Percentiles rank a stretch among this genome's conserved stretches.
Evolutionary conservation across 2,113 vertebrate species (phyloP).

Genomic region (Ophthalmolycus amberensis): DNA sequence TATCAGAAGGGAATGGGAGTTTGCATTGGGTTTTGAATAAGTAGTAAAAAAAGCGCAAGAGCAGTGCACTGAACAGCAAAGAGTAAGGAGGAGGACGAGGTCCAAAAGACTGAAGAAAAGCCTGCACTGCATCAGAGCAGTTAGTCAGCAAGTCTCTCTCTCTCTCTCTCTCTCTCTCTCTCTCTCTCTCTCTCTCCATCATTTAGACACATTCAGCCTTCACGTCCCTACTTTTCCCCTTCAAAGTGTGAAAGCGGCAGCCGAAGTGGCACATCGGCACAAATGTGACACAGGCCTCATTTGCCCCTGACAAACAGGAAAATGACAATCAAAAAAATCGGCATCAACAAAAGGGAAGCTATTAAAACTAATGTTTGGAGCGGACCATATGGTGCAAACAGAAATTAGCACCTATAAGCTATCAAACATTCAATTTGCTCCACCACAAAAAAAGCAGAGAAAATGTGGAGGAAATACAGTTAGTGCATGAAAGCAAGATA

Average conservation of each 20-base stretch:
- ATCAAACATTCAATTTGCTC: background rate
- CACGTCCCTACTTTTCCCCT: conserved; percentile 40
- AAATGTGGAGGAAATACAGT: background rate
- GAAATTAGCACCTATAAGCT: background rate
- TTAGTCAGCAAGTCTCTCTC: conserved; percentile 47
- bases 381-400: conserved; percentile 1
- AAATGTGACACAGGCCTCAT: conserved; percentile 50
- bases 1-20: background rate
- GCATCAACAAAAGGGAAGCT: conserved; percentile 16
- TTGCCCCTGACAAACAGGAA: conserved; percentile 44
- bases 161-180: background rate
- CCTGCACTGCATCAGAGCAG: conserved; percentile 46
- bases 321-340: background rate
- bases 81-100: background rate
- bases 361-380: conserved; percentile 18
- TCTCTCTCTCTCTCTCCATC: conserved; percentile 6
- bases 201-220: conserved; percentile 60
- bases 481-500: background rate
- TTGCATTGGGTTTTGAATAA: background rate
- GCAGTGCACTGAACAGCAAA: background rate
- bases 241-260: conserved; percentile 17
- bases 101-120: conserved; percentile 41
- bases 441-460: background rate
- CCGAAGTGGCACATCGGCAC: conserved; percentile 36
- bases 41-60: background rate